A percentile compares a stretch with the other conserved stretches of the same genome.
Evolutionary conservation across 1,140 invertebrate genomes (phyloP).

Genomic region (Rhizoglyphus robini): DNA sequence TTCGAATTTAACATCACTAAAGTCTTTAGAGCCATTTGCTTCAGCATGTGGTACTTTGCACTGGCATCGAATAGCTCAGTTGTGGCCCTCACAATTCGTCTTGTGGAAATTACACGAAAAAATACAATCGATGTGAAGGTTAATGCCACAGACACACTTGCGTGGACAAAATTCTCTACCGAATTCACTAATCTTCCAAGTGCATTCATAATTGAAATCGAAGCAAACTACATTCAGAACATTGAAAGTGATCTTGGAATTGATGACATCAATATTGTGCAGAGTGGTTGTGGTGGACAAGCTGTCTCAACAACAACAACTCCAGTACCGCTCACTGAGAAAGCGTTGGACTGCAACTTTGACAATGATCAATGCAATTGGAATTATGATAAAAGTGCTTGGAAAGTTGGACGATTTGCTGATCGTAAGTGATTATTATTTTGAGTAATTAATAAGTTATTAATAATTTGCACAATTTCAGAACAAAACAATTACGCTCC

Average conservation of each 20-base stretch:
- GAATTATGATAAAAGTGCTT: not conserved
- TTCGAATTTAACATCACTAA: too few relatives aligned
- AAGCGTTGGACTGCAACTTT: not conserved
- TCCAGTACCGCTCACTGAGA: not conserved
- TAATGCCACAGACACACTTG: not conserved
- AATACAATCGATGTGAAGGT: not conserved
- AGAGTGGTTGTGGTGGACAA: not conserved
- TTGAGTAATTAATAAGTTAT: not conserved
- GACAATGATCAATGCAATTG: not conserved
- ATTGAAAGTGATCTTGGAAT: conserved; percentile 10
- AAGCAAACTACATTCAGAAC: not conserved
- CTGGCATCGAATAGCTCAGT: not conserved
- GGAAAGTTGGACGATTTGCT: not conserved
- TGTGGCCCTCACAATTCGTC: not conserved
- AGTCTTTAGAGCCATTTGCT: conserved; percentile 1
- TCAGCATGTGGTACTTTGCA: conserved; percentile 4
- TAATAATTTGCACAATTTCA: not conserved
- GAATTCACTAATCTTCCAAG: not conserved
- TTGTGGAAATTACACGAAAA: not conserved
- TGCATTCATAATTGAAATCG: not conserved
- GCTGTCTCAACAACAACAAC: not conserved
- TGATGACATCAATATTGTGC: not conserved
- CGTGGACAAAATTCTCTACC: not conserved
- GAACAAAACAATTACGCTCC: not conserved
- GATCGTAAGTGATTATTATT: not conserved